Percentiles rank a stretch among this genome's conserved stretches.
Conservation (phyloP, 2,888 invertebrate genomes). For the Andrena trimmerana region DNA sequence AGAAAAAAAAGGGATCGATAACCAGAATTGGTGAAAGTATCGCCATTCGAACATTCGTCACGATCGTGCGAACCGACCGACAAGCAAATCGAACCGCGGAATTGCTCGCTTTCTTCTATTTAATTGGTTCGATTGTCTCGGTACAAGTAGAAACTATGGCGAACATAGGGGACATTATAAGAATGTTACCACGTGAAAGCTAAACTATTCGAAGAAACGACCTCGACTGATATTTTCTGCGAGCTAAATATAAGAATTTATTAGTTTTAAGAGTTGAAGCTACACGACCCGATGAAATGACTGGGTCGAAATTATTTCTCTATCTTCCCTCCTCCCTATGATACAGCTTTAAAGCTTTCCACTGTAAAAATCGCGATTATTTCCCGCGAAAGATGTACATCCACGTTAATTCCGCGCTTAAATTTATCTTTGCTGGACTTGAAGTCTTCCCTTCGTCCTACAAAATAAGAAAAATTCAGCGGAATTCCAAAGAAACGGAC, state of each 20-base stretch:
- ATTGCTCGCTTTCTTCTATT: constrained; percentile 59
- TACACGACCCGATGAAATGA: not conserved
- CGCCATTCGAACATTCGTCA: constrained; percentile 62
- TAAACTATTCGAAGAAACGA: not conserved
- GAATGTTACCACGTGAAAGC: not conserved
- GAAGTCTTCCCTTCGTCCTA: not conserved
- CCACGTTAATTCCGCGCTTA: constrained; percentile 5
- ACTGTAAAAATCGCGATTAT: no score
- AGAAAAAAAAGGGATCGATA: not conserved
- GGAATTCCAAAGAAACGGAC: constrained; percentile 13
- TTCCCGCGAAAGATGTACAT: not conserved
- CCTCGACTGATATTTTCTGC: not conserved
- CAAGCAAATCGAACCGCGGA: constrained; percentile 43
- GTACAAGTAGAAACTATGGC: constrained; percentile 9
- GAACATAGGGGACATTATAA: not conserved
- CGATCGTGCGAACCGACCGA: constrained; percentile 67
- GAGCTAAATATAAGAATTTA: not conserved
- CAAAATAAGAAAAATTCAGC: constrained; percentile 16
- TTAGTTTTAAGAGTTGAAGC: not conserved
- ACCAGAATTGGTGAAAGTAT: constrained; percentile 68
- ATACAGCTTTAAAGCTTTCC: not conserved
- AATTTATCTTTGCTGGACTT: not conserved
- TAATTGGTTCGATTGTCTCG: constrained; percentile 31
- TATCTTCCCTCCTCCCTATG: not conserved
- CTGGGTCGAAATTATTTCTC: not conserved